phyloP scores from a whole-genome alignment of 2,888 invertebrate genomes.

The Callosobruchus maculatus region DNA sequence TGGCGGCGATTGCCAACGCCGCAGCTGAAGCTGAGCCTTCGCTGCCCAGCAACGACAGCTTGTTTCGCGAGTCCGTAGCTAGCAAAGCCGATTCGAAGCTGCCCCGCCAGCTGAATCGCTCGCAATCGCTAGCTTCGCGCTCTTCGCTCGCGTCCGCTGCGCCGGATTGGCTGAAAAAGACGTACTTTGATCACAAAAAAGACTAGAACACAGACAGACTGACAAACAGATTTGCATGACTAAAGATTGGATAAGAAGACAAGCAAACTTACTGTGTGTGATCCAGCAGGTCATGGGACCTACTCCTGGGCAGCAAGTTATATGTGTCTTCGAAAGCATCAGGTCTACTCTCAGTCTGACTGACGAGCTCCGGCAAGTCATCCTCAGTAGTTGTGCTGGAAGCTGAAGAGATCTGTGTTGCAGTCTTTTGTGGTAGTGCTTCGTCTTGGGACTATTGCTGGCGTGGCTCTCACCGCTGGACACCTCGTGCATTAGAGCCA shows the following conservation, averaged over 20 bases:
- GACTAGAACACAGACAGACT: no score
- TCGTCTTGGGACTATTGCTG: constrained; percentile 59
- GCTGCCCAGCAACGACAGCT: constrained; percentile 62
- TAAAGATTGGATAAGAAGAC: not conserved
- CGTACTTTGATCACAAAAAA: not conserved
- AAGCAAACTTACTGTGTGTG: not conserved
- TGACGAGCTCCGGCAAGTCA: constrained; percentile 62
- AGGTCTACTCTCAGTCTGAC: constrained; percentile 19
- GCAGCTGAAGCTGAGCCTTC: constrained; percentile 62
- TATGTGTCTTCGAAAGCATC: constrained; percentile 47
- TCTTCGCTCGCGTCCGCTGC: constrained; percentile 57
- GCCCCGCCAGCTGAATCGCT: constrained; percentile 87
- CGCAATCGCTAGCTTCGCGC: constrained; percentile 81
- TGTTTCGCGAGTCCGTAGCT: constrained; percentile 82
- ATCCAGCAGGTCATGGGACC: constrained; percentile 72
- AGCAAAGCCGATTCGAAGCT: constrained; percentile 89
- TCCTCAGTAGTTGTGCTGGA: constrained; percentile 66
- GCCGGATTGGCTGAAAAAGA: constrained; percentile 51
- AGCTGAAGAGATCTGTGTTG: constrained; percentile 57
- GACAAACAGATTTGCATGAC: no score
- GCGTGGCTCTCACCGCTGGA: constrained; percentile 68
- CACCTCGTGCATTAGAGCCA: constrained; percentile 89
- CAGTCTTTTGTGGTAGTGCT: constrained; percentile 57
- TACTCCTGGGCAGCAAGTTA: constrained; percentile 68
- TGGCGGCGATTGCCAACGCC: constrained; percentile 67